A percentile compares a stretch with the other conserved stretches of the same genome.
These are phyloP conservation scores for Monoplex corrugatus DNA, from an alignment of 2,888 invertebrate genomes.

Conservation along the genomic window DNA sequence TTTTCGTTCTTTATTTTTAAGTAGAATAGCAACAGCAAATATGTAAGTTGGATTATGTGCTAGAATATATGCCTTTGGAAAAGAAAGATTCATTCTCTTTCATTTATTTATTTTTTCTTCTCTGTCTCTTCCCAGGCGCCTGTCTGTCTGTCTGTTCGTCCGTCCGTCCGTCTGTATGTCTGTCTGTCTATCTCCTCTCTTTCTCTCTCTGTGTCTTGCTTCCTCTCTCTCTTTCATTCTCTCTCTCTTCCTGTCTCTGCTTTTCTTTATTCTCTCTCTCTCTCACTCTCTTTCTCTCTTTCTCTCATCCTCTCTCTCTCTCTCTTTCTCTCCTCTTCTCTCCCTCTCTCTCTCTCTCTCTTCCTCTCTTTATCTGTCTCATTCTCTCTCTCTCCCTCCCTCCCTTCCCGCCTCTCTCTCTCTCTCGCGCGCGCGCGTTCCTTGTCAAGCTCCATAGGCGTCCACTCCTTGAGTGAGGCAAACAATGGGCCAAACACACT, in stretches of 20 bases:
- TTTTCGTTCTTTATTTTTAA: background rate
- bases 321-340: background rate
- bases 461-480: no score
- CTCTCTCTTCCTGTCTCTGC: background rate
- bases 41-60: no score
- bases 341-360: background rate
- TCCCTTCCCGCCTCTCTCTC: background rate
- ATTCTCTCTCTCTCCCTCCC: background rate
- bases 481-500: no score
- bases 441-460: no score
- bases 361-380: background rate
- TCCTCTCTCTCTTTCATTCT: slow-evolving; percentile 11
- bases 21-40: no score
- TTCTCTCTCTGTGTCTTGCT: background rate
- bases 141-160: background rate
- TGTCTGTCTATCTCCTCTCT: background rate
- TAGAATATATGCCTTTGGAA: no score
- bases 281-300: no score
- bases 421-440: no score
- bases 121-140: no score
- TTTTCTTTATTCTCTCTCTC: background rate
- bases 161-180: background rate
- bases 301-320: background rate
- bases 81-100: no score
- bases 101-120: no score